A percentile compares a stretch with the other conserved stretches of the same genome.
Evolutionary conservation across 2,888 invertebrate species (phyloP).

Genomic region (Cataglyphis albicans): DNA sequence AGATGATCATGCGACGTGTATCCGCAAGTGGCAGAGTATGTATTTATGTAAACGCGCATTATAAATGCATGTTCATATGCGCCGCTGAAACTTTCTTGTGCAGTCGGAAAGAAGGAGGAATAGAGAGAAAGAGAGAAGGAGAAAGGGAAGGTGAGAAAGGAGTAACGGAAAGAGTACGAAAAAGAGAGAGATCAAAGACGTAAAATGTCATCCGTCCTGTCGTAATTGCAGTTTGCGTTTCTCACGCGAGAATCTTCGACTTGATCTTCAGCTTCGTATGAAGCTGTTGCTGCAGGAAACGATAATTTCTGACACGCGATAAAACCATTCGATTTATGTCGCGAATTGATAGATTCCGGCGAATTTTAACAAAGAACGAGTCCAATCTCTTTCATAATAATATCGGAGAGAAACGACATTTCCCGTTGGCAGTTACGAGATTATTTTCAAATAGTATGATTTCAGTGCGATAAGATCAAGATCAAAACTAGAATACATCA

Average conservation of each 20-base stretch:
- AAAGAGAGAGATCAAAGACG: conserved; percentile 59
- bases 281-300: conserved; percentile 54
- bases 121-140: conserved; percentile 13
- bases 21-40: neutral
- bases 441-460: neutral
- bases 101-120: neutral
- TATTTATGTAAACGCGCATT: conserved; percentile 42
- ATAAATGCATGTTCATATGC: conserved; percentile 63
- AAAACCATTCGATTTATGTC: conserved; percentile 73
- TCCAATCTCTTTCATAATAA: neutral
- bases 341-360: conserved; percentile 46
- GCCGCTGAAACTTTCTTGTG: conserved; percentile 67
- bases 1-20: conserved; percentile 35
- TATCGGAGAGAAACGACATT: neutral
- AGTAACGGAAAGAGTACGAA: conserved; percentile 19
- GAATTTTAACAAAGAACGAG: conserved; percentile 56
- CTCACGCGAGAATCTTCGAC: conserved; percentile 76
- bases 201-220: conserved; percentile 75
- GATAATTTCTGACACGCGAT: conserved; percentile 73
- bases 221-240: conserved; percentile 78
- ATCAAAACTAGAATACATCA: neutral
- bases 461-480: neutral
- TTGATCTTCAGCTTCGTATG: conserved; percentile 69
- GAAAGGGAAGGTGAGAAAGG: neutral
- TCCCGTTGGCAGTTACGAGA: neutral